Conservation (phyloP, 2,888 invertebrate species). For the Mythimna vitellina region DNA sequence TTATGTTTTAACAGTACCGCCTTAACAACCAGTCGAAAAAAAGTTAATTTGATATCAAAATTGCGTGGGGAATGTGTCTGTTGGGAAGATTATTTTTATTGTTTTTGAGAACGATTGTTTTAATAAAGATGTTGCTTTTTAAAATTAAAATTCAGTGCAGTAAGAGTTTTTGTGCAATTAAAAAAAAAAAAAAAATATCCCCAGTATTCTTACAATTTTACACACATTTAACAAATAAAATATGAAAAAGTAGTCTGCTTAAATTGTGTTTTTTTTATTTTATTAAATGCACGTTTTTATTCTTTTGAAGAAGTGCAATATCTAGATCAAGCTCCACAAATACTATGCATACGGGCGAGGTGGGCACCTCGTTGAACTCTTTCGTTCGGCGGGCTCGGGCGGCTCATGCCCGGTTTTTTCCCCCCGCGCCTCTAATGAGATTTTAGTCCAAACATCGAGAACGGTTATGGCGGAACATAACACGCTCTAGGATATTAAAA, state of each 20-base stretch:
- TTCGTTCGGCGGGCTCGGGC: conserved; percentile 75
- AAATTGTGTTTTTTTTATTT: not conserved
- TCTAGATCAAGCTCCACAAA: conserved; percentile 20
- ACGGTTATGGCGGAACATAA: conserved; percentile 81
- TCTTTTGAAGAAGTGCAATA: not conserved
- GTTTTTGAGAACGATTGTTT: conserved; percentile 37
- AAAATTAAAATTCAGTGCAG: not conserved
- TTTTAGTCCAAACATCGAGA: conserved; percentile 79
- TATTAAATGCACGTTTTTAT: not conserved
- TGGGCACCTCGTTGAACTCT: conserved; percentile 85
- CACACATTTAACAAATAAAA: not conserved
- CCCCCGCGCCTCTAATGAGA: conserved; percentile 74
- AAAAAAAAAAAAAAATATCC: not conserved
- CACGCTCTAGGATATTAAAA: conserved; percentile 88
- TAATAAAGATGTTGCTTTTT: conserved; percentile 1
- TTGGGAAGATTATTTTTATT: conserved; percentile 43
- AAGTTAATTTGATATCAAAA: conserved; percentile 50
- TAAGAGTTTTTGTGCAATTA: not conserved
- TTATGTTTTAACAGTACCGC: conserved; percentile 62
- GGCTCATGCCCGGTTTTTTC: conserved; percentile 66
- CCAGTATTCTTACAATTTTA: not conserved
- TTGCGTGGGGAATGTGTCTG: conserved; percentile 36
- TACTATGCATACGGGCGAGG: conserved; percentile 59
- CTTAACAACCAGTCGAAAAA: conserved; percentile 51
- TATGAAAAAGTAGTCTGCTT: not conserved